Percentiles rank a stretch among this genome's conserved stretches.
phyloP scores from a whole-genome alignment of 2,113 vertebrate genomes.

The Dasyornis broadbenti region DNA sequence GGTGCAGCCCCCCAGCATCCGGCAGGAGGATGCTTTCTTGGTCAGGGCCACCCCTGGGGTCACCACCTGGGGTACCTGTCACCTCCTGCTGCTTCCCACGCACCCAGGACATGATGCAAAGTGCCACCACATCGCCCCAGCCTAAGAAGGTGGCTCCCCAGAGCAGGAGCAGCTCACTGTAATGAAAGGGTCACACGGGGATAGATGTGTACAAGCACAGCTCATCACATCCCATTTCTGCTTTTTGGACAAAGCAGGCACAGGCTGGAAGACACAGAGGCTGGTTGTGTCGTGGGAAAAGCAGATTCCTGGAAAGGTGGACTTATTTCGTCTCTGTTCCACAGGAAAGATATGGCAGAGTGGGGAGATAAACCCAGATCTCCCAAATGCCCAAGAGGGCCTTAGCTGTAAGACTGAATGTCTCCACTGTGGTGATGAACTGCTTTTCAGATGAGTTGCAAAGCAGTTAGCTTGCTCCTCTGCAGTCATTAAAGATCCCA shows the following conservation, averaged over 20 bases:
- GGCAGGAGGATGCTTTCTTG: neutral
- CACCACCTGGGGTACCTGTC: no score
- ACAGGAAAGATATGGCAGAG: neutral
- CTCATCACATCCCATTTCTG: neutral
- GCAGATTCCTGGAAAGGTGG: neutral
- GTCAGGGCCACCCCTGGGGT: neutral
- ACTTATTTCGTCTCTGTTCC: neutral
- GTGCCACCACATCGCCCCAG: neutral
- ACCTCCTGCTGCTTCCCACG: neutral
- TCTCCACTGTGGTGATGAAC: neutral
- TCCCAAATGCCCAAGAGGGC: neutral
- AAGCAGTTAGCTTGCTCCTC: neutral
- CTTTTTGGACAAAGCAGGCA: neutral
- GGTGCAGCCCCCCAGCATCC: neutral
- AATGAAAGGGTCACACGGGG: fast-evolving
- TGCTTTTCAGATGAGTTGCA: neutral
- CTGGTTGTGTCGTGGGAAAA: neutral
- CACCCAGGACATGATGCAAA: neutral
- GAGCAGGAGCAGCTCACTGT: neutral
- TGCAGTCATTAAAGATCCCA: slow-evolving; percentile 10
- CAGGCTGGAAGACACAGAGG: neutral
- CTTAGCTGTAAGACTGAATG: neutral
- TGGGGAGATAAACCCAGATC: neutral
- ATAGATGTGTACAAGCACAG: neutral
- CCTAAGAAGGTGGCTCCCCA: neutral